phyloP scores from a whole-genome alignment of 2,113 vertebrate genomes.

The Mesocricetus auratus region DNA sequence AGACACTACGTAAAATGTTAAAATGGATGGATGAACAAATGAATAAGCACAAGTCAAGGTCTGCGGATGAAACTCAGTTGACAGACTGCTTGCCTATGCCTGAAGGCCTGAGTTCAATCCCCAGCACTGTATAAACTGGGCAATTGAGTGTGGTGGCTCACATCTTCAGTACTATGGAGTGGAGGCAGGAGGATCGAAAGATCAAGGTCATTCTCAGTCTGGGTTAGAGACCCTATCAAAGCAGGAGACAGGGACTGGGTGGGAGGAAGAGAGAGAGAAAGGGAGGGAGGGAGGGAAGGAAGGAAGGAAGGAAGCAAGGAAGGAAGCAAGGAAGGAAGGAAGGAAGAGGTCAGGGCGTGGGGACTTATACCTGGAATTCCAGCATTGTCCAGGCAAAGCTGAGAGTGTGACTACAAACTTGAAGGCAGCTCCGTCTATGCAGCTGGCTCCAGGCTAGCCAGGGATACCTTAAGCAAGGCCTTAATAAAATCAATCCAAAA shows the following conservation, averaged over 20 bases:
- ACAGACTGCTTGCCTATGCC: not conserved
- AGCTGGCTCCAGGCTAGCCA: not conserved
- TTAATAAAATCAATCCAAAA: not conserved
- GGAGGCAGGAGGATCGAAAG: not conserved
- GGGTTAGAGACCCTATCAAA: not conserved
- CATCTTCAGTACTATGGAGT: not conserved
- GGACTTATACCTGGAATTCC: not conserved
- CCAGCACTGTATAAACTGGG: not conserved
- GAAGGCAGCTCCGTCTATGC: not conserved
- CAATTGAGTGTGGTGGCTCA: not conserved
- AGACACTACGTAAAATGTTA: not conserved
- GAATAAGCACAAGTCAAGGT: not conserved
- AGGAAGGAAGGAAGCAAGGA: too few species aligned
- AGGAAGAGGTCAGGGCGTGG: not conserved
- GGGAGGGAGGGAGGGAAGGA: not conserved
- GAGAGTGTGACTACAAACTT: not conserved
- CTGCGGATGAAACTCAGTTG: not conserved
- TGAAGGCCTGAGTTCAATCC: not conserved
- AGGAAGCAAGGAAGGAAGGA: not conserved
- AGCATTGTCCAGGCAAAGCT: not conserved
- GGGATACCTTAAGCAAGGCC: not conserved
- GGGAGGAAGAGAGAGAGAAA: too few species aligned
- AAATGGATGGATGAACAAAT: not conserved
- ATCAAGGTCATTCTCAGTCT: not conserved
- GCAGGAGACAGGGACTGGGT: too few species aligned